Percentiles rank a stretch among this genome's conserved stretches.
phyloP scores from a whole-genome alignment of 1,140 invertebrate species.

The Hylaeus volcanicus region DNA sequence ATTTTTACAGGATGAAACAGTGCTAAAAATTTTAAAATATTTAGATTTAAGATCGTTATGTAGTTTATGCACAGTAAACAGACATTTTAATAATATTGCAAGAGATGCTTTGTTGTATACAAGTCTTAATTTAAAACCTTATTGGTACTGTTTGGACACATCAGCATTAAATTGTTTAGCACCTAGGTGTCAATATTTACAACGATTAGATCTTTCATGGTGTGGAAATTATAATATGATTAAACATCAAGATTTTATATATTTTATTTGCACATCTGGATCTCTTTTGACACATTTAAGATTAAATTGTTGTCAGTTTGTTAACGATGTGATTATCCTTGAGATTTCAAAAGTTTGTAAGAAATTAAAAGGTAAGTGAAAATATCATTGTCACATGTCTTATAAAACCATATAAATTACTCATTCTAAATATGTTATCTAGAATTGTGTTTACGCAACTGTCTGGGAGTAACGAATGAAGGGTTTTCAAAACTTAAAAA shows the following conservation, averaged over 20 bases:
- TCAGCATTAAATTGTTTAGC: conserved; percentile 81
- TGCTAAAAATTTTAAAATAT: conserved; percentile 87
- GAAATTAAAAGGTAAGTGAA: conserved; percentile 85
- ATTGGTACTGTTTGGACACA: conserved; percentile 84
- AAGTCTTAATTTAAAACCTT: conserved; percentile 88
- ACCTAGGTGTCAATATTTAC: conserved; percentile 85
- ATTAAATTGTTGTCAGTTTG: conserved; percentile 88
- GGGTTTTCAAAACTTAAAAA: conserved; percentile 84
- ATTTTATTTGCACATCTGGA: conserved; percentile 86
- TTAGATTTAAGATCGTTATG: conserved; percentile 90
- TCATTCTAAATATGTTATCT: conserved; percentile 46
- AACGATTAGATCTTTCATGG: conserved; percentile 92
- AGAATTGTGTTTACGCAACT: conserved; percentile 87
- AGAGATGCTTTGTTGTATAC: conserved; percentile 89
- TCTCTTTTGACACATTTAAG: conserved; percentile 85
- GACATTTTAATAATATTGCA: conserved; percentile 87
- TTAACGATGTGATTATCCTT: conserved; percentile 84
- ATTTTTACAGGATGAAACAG: conserved; percentile 84
- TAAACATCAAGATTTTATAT: conserved; percentile 81
- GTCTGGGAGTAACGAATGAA: conserved; percentile 79
- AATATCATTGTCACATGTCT: conserved; percentile 15
- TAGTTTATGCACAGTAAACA: conserved; percentile 87
- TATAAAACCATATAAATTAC: conserved; percentile 14
- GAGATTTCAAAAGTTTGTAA: conserved; percentile 84
- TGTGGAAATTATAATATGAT: conserved; percentile 88